A percentile compares a stretch with the other conserved stretches of the same genome.
Conservation (phyloP, 2,888 invertebrate species). For the Hypomecis punctinalis region DNA sequence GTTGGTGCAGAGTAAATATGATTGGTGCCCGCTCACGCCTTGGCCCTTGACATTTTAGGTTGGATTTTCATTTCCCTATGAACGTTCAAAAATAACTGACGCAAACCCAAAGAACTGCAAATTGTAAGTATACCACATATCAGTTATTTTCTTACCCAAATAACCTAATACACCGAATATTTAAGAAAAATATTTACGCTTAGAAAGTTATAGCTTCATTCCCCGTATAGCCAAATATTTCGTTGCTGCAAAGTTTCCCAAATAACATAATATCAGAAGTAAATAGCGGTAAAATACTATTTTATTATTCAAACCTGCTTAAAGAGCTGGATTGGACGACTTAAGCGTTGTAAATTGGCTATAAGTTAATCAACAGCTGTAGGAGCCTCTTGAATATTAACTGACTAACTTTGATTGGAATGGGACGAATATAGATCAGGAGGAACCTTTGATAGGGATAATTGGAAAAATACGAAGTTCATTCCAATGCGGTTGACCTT, state of each 20-base stretch:
- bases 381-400: conserved; percentile 21
- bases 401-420: conserved; percentile 23
- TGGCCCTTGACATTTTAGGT: too few relatives aligned
- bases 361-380: conserved; percentile 19
- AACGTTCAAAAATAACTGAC: too few relatives aligned
- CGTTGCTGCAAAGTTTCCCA: neutral
- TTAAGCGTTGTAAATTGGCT: conserved; percentile 10
- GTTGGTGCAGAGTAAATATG: too few relatives aligned
- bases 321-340: neutral
- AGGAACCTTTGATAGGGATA: conserved; percentile 5
- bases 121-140: too few relatives aligned
- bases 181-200: too few relatives aligned
- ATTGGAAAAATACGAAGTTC: conserved; percentile 12
- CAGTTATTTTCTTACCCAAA: too few relatives aligned
- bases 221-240: neutral
- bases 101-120: too few relatives aligned
- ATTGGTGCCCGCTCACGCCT: too few relatives aligned
- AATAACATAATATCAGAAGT: neutral
- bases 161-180: too few relatives aligned
- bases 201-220: too few relatives aligned
- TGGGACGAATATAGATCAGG: conserved; percentile 8
- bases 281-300: neutral
- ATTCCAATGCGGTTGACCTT: neutral
- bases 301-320: conserved; percentile 11
- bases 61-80: too few relatives aligned